Evolutionary conservation across 1,140 invertebrate species (phyloP).

Genomic region (Drosophila pandora): DNA sequence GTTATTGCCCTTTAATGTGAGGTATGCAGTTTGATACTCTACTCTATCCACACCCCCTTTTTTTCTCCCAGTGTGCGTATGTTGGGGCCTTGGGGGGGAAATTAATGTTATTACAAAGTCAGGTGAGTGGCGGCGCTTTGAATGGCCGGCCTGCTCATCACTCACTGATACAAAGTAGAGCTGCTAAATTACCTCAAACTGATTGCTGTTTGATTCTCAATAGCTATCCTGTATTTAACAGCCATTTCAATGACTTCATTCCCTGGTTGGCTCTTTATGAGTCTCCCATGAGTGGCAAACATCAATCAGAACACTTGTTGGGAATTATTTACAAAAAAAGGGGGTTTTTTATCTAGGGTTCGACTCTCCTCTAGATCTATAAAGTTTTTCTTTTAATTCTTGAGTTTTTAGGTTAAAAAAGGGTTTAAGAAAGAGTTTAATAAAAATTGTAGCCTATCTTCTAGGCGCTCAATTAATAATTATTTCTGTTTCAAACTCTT

Average conservation of each 20-base stretch:
- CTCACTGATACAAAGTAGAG: slow-evolving; percentile 24
- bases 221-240: slow-evolving; percentile 2
- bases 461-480: too few relatives aligned
- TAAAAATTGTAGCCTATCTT: too few relatives aligned
- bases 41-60: not conserved
- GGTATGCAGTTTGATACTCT: not conserved
- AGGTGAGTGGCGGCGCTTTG: slow-evolving; percentile 43
- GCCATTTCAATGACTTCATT: not conserved
- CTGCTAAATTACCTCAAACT: slow-evolving; percentile 32
- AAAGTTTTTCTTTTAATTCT: too few relatives aligned
- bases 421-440: too few relatives aligned
- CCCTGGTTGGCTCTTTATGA: not conserved
- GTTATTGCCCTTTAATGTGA: slow-evolving; percentile 49
- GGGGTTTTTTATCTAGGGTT: too few relatives aligned
- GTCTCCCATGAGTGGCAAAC: not conserved
- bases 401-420: too few relatives aligned
- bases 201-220: not conserved
- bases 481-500: too few relatives aligned
- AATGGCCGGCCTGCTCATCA: slow-evolving; percentile 20
- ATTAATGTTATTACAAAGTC: slow-evolving; percentile 48
- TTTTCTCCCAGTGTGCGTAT: not conserved
- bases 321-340: not conserved
- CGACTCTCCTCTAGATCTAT: too few relatives aligned
- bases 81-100: not conserved
- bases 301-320: not conserved